Conservation (phyloP, 1,140 invertebrate species). For the Andricus grossulariae region DNA sequence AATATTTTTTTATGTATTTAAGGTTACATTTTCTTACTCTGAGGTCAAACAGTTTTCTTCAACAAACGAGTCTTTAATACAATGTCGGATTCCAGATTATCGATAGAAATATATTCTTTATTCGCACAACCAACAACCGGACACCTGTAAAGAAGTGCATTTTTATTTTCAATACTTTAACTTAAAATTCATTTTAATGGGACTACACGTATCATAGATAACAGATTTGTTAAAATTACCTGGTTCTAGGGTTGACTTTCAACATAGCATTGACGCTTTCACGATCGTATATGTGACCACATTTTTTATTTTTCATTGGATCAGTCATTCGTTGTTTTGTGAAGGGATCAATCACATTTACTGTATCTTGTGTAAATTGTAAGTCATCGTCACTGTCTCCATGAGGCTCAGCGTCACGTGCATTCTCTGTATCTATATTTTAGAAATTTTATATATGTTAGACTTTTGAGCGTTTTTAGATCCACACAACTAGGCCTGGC, state of each 20-base stretch:
- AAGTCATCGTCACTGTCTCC: constrained; percentile 58
- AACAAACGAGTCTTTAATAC: constrained; percentile 55
- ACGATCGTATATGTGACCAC: constrained; percentile 78
- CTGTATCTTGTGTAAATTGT: constrained; percentile 47
- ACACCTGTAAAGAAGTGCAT: constrained; percentile 59
- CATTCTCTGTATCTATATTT: constrained; percentile 27
- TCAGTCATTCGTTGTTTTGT: constrained; percentile 75
- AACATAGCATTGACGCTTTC: constrained; percentile 71
- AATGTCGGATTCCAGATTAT: constrained; percentile 56
- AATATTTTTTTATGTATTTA: too few species aligned
- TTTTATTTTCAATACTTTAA: background rate
- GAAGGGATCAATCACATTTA: constrained; percentile 76
- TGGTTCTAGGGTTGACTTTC: constrained; percentile 65
- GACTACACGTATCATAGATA: constrained; percentile 11
- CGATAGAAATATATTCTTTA: constrained; percentile 53
- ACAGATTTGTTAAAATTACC: constrained; percentile 53
- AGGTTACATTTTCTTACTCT: too few species aligned
- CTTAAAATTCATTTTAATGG: constrained; percentile 6
- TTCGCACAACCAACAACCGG: constrained; percentile 67
- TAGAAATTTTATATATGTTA: background rate
- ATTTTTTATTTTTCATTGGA: constrained; percentile 76
- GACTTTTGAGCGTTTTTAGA: too few species aligned
- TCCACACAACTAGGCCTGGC: too few species aligned
- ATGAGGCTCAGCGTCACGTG: background rate
- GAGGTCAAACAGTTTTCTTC: background rate